A percentile compares a stretch with the other conserved stretches of the same genome.
phyloP scores from a whole-genome alignment of 2,113 vertebrate genomes.

The Serinus canaria region DNA sequence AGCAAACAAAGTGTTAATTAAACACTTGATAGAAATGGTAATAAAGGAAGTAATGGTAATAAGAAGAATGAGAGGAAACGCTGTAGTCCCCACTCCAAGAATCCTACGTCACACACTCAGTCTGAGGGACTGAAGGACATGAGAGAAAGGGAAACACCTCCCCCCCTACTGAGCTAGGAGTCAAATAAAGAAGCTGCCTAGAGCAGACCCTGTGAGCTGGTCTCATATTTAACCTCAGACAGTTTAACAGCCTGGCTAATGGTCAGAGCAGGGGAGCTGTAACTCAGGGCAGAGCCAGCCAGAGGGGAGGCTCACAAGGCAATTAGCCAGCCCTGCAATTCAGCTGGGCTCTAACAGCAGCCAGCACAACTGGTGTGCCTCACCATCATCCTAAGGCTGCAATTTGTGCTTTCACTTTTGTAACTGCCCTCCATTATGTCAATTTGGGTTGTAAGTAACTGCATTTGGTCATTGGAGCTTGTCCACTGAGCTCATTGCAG shows the following conservation, averaged over 20 bases:
- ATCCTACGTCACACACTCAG: background rate
- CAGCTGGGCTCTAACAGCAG: background rate
- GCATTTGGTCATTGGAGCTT: background rate
- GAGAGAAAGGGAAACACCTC: background rate
- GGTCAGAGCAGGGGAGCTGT: background rate
- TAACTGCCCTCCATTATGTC: background rate
- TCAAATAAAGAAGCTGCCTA: background rate
- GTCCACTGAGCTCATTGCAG: background rate
- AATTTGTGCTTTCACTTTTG: slow-evolving; percentile 5
- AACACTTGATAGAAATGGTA: background rate
- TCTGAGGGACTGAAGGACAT: background rate
- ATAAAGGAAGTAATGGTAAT: too few relatives aligned
- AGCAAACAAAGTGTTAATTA: slow-evolving; percentile 16
- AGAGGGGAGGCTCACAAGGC: background rate
- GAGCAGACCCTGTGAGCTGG: background rate
- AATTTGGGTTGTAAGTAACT: background rate
- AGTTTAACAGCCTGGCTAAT: background rate
- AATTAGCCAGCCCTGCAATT: slow-evolving; percentile 1
- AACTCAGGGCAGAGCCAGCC: background rate
- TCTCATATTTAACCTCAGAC: background rate
- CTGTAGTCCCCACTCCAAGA: background rate
- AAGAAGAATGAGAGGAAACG: background rate
- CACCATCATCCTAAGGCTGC: background rate
- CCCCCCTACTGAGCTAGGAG: background rate
- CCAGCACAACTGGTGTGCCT: background rate